These are phyloP conservation scores for Phoebastria nigripes DNA, from an alignment of 2,797 vertebrate genomes.

Conservation along the genomic window DNA sequence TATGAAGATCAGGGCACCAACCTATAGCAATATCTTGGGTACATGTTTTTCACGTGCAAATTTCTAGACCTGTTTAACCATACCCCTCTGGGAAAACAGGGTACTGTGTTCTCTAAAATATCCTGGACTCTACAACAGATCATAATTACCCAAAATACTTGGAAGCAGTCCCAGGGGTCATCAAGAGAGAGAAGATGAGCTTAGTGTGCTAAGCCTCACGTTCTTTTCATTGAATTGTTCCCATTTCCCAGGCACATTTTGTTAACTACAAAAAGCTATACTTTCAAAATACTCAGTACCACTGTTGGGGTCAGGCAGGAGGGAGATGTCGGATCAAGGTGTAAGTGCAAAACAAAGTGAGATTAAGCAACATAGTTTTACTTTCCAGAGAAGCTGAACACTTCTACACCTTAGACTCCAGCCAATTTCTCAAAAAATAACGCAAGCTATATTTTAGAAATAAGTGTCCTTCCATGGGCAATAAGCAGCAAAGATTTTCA, in stretches of 20 bases:
- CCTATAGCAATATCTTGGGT: background rate
- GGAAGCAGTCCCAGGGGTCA: background rate
- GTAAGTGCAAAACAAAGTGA: background rate
- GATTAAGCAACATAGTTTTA: background rate
- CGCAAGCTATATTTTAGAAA: background rate
- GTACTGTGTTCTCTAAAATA: background rate
- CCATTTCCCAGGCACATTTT: background rate
- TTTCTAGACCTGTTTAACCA: background rate
- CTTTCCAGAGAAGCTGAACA: background rate
- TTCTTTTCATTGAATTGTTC: background rate
- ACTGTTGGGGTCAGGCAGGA: accelerated
- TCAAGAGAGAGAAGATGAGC: background rate
- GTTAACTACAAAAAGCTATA: background rate
- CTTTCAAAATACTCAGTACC: background rate
- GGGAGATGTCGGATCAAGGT: background rate
- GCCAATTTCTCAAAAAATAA: background rate
- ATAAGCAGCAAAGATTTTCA: background rate
- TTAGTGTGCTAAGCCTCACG: background rate
- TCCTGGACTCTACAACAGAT: background rate
- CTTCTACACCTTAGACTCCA: background rate
- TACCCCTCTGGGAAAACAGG: background rate
- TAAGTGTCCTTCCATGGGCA: background rate
- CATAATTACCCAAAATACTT: background rate
- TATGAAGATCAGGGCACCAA: background rate
- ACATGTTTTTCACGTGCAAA: background rate